phyloP scores from a whole-genome alignment of 2,888 invertebrate species.

The Polyommatus icarus region DNA sequence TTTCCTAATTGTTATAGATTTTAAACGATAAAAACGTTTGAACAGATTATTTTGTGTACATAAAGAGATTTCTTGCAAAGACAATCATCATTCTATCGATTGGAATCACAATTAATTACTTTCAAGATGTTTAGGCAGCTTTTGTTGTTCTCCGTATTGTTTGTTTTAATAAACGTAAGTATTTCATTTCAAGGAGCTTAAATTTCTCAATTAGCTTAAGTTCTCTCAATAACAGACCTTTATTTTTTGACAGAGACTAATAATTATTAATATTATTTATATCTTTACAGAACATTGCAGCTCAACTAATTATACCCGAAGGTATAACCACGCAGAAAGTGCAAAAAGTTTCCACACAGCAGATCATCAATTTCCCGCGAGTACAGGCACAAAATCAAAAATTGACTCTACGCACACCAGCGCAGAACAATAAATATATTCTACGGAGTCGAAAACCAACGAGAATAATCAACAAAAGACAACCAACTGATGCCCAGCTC shows the following conservation, averaged over 20 bases:
- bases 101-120: background rate
- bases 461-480: conserved; percentile 41
- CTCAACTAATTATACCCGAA: conserved; percentile 18
- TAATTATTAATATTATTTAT: background rate
- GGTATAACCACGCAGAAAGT: conserved; percentile 21
- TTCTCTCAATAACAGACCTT: background rate
- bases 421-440: conserved; percentile 46
- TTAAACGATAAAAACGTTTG: background rate
- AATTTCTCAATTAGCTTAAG: background rate
- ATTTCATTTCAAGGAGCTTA: background rate
- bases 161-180: conserved; percentile 25
- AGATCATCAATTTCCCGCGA: conserved; percentile 9
- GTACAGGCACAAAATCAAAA: background rate
- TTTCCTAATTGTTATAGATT: background rate
- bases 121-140: conserved; percentile 17
- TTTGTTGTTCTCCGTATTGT: background rate
- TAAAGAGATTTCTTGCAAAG: background rate
- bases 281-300: conserved; percentile 7
- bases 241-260: background rate
- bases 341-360: conserved; percentile 21
- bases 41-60: background rate
- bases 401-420: conserved; percentile 37
- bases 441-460: conserved; percentile 45
- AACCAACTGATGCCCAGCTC: conserved; percentile 45
- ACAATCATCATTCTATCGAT: conserved; percentile 1